Percentiles rank a stretch among this genome's conserved stretches.
Conservation (phyloP, 2,888 invertebrate species). For the Cosmopolites sordidus region DNA sequence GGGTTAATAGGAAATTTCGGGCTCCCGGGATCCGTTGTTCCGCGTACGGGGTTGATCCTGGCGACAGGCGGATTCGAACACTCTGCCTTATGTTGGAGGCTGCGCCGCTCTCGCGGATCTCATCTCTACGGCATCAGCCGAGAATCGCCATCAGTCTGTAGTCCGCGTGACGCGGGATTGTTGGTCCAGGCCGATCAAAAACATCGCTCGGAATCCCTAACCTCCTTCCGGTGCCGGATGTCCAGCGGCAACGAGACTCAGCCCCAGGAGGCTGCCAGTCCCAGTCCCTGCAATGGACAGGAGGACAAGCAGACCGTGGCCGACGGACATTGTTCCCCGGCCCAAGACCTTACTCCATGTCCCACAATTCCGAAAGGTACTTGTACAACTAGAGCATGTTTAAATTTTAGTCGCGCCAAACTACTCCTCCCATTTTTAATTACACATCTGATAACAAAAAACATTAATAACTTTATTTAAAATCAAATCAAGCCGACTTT, state of each 20-base stretch:
- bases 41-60: slow-evolving; percentile 32
- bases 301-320: slow-evolving; percentile 34
- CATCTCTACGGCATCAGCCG: slow-evolving; percentile 39
- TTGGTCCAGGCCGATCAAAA: slow-evolving; percentile 33
- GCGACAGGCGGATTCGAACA: slow-evolving; percentile 33
- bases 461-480: too few relatives aligned
- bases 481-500: too few relatives aligned
- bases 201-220: slow-evolving; percentile 27
- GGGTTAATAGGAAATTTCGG: slow-evolving; percentile 25
- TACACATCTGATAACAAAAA: too few relatives aligned
- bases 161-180: slow-evolving; percentile 42
- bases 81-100: slow-evolving; percentile 43
- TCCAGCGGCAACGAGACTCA: slow-evolving; percentile 23
- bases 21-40: slow-evolving; percentile 32
- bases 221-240: slow-evolving; percentile 27
- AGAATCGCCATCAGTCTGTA: slow-evolving; percentile 37
- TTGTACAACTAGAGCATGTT: slow-evolving; percentile 17
- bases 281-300: slow-evolving; percentile 23
- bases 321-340: slow-evolving; percentile 48
- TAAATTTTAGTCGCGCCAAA: slow-evolving; percentile 19
- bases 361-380: slow-evolving; percentile 20
- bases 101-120: slow-evolving; percentile 43
- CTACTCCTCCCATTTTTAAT: neutral
- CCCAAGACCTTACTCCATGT: slow-evolving; percentile 34
- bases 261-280: slow-evolving; percentile 21